Evolutionary conservation across 2,888 invertebrate genomes (phyloP), one percentile per base, ranked within the genome.

Genomic region (Torymus texanus): DNA sequence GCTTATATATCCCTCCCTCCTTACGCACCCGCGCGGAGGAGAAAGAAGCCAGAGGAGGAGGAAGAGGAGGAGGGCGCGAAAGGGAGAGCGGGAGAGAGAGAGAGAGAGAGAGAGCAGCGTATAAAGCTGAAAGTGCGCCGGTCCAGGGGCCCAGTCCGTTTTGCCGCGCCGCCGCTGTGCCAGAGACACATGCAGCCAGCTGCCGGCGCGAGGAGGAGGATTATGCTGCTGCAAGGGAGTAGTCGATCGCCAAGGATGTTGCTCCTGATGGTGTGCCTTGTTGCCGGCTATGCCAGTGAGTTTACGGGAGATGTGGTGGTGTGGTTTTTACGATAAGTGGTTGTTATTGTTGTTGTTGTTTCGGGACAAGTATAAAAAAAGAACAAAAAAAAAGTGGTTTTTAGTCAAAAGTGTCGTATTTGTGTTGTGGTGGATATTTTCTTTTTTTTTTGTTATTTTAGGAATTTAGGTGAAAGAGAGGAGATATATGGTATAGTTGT

Each of bases 121-220:
- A 89, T 89, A 89, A 89, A 89, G 88, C 87, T 87, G 88, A 86
- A 87, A 86, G 88, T 85, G 86, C 86, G 83, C 84, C 86, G 85
- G 86, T 85, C 87, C 85, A 84, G 88, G 86, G 88, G 86, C 87
- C 88, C 88, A 89, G 89, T 89, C 41, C 41, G 41, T 8, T 41
- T 41, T 41, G 41, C 41, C 41, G 41, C 41, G 41, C 41, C 41
- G 41, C 41, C 41, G 41, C 41, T 41, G 41, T 41, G 41, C 41
- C 41, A 41, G 41, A 41, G 41, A 41, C 56, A 41, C 56, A 53
- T 51, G 16, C 21, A 21, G 21, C 50, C 10, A 53, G 14, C 51
- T 53, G 66, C 66, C n/a, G 88, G 88, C 88, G 88, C 87, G 86
- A 86, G 84, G 86, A 84, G 87, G 84, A 83, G 87, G 87, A 41